Conservation (phyloP, 53 echinoderm and acorn worm genomes). For the Actinopyga echinites region DNA sequence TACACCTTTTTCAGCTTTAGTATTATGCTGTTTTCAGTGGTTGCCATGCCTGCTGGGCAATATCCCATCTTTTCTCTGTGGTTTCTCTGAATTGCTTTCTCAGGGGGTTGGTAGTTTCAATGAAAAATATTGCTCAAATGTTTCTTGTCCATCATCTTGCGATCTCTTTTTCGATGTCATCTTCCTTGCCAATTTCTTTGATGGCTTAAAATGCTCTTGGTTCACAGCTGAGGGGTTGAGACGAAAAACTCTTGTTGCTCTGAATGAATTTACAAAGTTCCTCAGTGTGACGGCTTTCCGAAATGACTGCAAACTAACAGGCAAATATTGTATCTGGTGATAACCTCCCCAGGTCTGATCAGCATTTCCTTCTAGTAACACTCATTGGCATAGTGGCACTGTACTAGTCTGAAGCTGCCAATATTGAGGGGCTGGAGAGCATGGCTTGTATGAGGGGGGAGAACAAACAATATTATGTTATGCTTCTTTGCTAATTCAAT, state of each 20-base stretch:
- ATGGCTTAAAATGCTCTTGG: background rate
- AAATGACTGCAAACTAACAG: background rate
- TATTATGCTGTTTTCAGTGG: background rate
- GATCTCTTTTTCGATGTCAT: too few relatives aligned
- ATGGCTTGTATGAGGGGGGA: too few relatives aligned
- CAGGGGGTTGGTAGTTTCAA: background rate
- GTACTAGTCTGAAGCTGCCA: background rate
- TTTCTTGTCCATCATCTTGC: background rate
- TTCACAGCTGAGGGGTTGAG: slow-evolving; percentile 1
- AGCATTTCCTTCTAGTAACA: background rate
- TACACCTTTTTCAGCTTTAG: background rate
- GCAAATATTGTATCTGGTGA: background rate
- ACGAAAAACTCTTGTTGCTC: slow-evolving; percentile 10
- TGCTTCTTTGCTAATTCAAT: background rate
- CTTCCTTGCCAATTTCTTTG: background rate
- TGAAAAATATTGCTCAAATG: background rate
- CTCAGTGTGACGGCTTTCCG: background rate
- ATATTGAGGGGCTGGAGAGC: background rate
- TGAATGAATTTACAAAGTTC: background rate
- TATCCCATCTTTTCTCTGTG: background rate
- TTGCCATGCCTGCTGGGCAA: background rate
- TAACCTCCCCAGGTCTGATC: background rate
- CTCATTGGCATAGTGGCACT: background rate
- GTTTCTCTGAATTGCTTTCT: background rate
- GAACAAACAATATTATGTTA: too few relatives aligned